These are phyloP conservation scores for Volucella inanis DNA, from an alignment of 2,888 invertebrate species.

Conservation along the genomic window DNA sequence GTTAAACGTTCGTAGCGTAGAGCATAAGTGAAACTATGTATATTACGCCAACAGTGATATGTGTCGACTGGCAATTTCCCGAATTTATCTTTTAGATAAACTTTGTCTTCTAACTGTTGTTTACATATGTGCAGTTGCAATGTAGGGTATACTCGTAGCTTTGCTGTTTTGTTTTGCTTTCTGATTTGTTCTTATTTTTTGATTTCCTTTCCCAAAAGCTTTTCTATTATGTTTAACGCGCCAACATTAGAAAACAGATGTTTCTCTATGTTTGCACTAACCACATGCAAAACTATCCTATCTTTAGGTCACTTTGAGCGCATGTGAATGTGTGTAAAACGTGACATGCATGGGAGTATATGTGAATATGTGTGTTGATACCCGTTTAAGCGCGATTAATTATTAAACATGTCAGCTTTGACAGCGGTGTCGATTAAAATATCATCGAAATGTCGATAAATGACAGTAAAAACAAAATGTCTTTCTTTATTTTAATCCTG, in stretches of 20 bases:
- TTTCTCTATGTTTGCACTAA: conserved; percentile 62
- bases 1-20: conserved; percentile 60
- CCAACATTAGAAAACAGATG: conserved; percentile 69
- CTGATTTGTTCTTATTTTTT: conserved; percentile 11
- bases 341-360: not conserved
- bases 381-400: conserved; percentile 32
- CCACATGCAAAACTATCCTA: conserved; percentile 47
- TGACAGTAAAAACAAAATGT: conserved; percentile 22
- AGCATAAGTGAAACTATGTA: conserved; percentile 59
- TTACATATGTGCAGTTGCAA: conserved; percentile 21
- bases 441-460: conserved; percentile 63
- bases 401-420: conserved; percentile 51
- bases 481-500: not conserved
- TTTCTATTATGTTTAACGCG: conserved; percentile 52
- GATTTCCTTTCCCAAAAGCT: conserved; percentile 53
- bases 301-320: conserved; percentile 41
- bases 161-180: not conserved
- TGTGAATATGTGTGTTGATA: not conserved
- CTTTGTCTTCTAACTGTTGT: conserved; percentile 66
- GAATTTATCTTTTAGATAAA: conserved; percentile 73
- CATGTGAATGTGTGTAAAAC: conserved; percentile 47
- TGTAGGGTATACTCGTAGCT: conserved; percentile 1
- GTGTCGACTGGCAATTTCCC: conserved; percentile 72
- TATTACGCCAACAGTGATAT: conserved; percentile 74
- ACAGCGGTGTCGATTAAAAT: conserved; percentile 57